phyloP scores from a whole-genome alignment of 2,113 vertebrate genomes.

The Hiodon tergisus region DNA sequence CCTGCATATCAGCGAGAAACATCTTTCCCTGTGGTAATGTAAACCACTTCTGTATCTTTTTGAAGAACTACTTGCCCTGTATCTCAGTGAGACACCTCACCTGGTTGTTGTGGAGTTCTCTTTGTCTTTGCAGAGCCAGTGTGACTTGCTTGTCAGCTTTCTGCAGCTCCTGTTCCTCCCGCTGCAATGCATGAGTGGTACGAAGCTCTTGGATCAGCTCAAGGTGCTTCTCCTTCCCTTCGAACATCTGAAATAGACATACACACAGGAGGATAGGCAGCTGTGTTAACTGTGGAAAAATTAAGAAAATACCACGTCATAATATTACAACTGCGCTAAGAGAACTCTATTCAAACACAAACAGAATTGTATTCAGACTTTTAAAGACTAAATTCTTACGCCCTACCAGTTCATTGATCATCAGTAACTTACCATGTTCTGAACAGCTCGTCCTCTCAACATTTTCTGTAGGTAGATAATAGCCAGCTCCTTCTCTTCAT shows the following conservation, averaged over 20 bases:
- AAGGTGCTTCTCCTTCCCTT: slow-evolving; percentile 71
- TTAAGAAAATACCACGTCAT: too few species aligned
- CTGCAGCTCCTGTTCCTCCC: slow-evolving; percentile 64
- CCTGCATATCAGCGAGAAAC: too few species aligned
- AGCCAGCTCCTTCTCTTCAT: slow-evolving; percentile 80
- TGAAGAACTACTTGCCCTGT: neutral
- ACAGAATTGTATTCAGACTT: neutral
- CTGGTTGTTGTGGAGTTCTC: slow-evolving; percentile 57
- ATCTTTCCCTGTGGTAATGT: too few species aligned
- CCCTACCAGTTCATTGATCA: neutral
- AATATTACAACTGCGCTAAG: neutral
- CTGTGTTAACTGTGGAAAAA: too few species aligned
- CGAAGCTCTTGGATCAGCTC: slow-evolving; percentile 81
- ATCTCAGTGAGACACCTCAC: slow-evolving; percentile 47
- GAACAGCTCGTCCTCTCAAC: slow-evolving; percentile 77
- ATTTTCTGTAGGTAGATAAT: slow-evolving; percentile 78
- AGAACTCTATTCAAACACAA: neutral
- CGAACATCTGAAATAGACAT: slow-evolving; percentile 72
- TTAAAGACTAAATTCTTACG: neutral
- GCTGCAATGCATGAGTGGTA: slow-evolving; percentile 68
- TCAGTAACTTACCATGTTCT: slow-evolving; percentile 68
- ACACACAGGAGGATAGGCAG: neutral
- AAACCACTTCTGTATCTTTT: too few species aligned
- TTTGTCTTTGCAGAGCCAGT: slow-evolving; percentile 63
- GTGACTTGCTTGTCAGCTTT: slow-evolving; percentile 60